These are phyloP conservation scores for Steromphala cineraria DNA, from an alignment of 2,888 invertebrate species.

Conservation along the genomic window DNA sequence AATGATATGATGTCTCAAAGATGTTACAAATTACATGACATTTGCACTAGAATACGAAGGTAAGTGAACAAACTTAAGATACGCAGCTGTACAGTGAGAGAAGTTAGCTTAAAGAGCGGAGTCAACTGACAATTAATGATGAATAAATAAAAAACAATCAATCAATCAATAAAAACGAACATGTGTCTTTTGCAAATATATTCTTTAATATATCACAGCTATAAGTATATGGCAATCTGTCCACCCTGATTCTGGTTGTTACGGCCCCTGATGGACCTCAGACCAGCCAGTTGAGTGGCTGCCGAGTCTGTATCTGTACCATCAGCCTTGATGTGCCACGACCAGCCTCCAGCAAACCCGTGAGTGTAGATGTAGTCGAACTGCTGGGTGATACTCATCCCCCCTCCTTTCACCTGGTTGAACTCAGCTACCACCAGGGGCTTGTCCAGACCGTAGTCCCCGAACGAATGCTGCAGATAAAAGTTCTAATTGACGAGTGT, in stretches of 20 bases:
- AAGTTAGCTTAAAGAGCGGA: too few species aligned
- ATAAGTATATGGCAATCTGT: neutral
- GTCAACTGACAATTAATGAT: too few species aligned
- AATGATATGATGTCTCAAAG: too few species aligned
- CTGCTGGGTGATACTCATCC: constrained; percentile 29
- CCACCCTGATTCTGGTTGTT: constrained; percentile 16
- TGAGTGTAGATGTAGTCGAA: constrained; percentile 31
- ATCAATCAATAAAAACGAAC: too few species aligned
- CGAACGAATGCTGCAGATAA: constrained; percentile 22
- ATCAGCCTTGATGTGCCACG: constrained; percentile 38
- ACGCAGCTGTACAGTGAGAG: too few species aligned
- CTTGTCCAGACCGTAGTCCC: constrained; percentile 29
- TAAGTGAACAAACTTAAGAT: too few species aligned
- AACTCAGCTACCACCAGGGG: constrained; percentile 39
- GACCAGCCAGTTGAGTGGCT: constrained; percentile 30
- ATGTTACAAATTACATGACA: too few species aligned
- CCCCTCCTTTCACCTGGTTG: constrained; percentile 27
- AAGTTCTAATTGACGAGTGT: too few species aligned
- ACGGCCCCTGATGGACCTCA: constrained; percentile 17
- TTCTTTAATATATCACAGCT: too few species aligned
- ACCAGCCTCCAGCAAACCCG: constrained; percentile 38
- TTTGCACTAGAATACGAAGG: too few species aligned
- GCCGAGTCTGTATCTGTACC: constrained; percentile 33
- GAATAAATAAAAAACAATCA: too few species aligned
- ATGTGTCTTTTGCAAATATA: too few species aligned